phyloP scores from a whole-genome alignment of 2,888 invertebrate genomes.

The Zootermopsis nevadensis region DNA sequence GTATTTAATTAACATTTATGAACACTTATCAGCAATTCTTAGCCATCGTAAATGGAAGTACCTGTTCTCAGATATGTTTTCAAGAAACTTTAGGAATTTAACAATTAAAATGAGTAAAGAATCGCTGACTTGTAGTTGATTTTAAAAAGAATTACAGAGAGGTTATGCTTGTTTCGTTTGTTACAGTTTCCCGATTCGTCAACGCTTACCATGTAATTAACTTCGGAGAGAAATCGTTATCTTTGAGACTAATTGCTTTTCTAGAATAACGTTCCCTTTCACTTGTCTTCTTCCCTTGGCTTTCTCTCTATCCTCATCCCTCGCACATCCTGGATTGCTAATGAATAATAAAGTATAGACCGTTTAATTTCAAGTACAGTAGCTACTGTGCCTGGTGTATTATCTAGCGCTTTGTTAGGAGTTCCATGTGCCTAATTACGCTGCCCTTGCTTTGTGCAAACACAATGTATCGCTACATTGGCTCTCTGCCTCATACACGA shows the following conservation, averaged over 20 bases:
- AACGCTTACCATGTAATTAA: conserved; percentile 38
- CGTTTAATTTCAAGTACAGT: conserved; percentile 29
- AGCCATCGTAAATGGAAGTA: too few species aligned
- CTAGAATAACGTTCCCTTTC: conserved; percentile 8
- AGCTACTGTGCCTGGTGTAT: not conserved
- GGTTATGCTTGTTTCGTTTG: not conserved
- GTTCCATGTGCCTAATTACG: not conserved
- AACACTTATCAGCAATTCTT: too few species aligned
- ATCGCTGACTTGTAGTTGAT: too few species aligned
- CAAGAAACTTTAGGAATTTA: too few species aligned
- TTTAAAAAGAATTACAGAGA: too few species aligned
- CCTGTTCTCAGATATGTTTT: too few species aligned
- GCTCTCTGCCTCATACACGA: too few species aligned
- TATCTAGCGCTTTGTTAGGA: not conserved
- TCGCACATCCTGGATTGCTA: not conserved
- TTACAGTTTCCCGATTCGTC: conserved; percentile 9
- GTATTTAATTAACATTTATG: too few species aligned
- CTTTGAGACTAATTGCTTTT: conserved; percentile 36
- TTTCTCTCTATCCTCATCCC: conserved; percentile 16
- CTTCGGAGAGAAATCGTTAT: conserved; percentile 30
- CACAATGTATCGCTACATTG: not conserved
- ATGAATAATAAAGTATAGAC: conserved; percentile 1
- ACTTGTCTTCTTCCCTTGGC: not conserved
- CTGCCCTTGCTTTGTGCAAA: not conserved
- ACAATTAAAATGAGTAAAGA: too few species aligned